Base-by-base conservation (phyloP, 2,797 vertebrate species). In the Enteromius viviparus region DNA sequence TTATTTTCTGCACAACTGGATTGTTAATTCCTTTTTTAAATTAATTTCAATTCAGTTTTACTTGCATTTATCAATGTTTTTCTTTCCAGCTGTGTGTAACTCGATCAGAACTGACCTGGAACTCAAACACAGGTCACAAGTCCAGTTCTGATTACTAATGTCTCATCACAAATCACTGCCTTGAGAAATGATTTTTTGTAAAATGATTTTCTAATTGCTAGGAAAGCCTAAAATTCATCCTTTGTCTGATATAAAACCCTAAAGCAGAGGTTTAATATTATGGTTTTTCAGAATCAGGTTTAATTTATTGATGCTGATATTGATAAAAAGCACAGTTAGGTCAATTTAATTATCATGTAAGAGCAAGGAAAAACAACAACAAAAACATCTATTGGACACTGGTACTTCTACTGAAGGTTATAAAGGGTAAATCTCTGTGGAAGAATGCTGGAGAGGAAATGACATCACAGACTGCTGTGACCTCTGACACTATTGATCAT, bases 401-500 rank as follows among this genome's bases (percentile, higher is more conserved):
- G 23, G 23, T 15, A 10, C 15, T 21, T 49, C 26, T 29, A 71
- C 23, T 21, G 4, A 49, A 47, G 8, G 23, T 47, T 47, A 17
- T 70, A 76, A 40, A 26, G n/a, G 21, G 1, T 62, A 62, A 11
- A 78, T 65, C 26, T 78, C 42, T 32, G 17, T 53, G 29, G 76
- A 34, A 70, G 23, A 49, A 60, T 49, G 6, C 21, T 75, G 17
- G 64, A 11, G 64, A 85, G 80, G 49, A 77, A 64, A 76, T 72
- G 58, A 70, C 81, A 68, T 70, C 55, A 76, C 53, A 42, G 75
- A 85, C 72, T 72, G 29, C 37, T 55, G 68, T 80, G 76, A 82
- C 75, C 71, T 80, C 49, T 66, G 65, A 78, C 23, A 79, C 76
- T 85, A 88, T 82, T 78, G 87, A 88, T 87, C 72, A 72, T 34